Conservation (phyloP, 2,113 vertebrate genomes). For the Myanophis thanlyinensis region DNA sequence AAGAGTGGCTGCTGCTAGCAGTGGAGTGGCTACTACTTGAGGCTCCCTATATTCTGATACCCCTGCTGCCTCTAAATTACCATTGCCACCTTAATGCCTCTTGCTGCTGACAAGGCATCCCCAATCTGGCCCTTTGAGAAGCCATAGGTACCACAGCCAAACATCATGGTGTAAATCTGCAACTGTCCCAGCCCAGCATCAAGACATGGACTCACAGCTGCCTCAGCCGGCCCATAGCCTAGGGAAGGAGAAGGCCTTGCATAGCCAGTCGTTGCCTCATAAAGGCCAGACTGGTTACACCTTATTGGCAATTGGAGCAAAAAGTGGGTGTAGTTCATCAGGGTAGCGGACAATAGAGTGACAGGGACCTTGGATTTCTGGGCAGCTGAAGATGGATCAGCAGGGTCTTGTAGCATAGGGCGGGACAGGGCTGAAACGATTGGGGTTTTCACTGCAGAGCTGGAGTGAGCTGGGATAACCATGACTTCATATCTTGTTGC, state of each 20-base stretch:
- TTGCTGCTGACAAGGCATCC: background rate
- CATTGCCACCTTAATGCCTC: background rate
- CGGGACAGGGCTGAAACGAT: background rate
- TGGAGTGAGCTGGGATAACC: background rate
- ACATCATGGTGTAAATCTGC: background rate
- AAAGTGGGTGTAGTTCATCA: background rate
- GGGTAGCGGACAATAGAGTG: background rate
- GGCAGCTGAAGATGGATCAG: background rate
- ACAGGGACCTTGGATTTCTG: background rate
- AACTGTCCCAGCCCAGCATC: too few relatives aligned
- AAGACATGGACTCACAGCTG: background rate
- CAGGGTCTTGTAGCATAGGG: background rate
- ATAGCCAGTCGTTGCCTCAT: background rate
- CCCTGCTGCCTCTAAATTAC: background rate
- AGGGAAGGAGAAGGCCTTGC: background rate
- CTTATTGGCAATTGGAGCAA: background rate
- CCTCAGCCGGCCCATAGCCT: background rate
- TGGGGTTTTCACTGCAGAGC: background rate
- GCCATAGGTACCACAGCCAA: background rate
- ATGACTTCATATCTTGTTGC: background rate
- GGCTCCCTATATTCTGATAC: background rate
- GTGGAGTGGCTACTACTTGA: fast-evolving
- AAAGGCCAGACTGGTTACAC: background rate
- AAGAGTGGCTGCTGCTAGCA: background rate
- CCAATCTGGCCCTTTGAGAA: background rate